phyloP scores from a whole-genome alignment of 2,797 vertebrate species.

The Falco peregrinus region DNA sequence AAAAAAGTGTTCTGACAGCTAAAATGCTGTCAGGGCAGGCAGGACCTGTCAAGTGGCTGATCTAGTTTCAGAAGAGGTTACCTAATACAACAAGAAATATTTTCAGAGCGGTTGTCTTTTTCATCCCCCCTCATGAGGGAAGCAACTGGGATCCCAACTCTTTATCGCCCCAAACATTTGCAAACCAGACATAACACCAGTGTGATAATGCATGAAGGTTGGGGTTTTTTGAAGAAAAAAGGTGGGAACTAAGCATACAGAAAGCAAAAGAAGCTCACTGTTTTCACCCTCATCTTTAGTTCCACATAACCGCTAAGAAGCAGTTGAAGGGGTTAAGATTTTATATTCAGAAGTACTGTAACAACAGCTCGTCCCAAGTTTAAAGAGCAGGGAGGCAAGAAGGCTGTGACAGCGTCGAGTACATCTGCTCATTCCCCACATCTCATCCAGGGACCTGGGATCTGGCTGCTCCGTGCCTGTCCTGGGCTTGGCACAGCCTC shows the following conservation, averaged over 20 bases:
- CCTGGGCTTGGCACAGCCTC: neutral
- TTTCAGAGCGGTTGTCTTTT: neutral
- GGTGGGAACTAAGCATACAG: neutral
- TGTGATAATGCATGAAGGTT: neutral
- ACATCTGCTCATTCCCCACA: neutral
- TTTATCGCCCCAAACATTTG: neutral
- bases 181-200: neutral
- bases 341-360: neutral
- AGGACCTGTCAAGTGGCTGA: slow-evolving; percentile 58
- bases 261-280: neutral
- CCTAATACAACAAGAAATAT: slow-evolving; percentile 21
- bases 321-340: neutral
- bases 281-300: neutral
- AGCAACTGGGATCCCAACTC: neutral
- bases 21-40: slow-evolving; percentile 51
- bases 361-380: neutral
- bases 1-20: slow-evolving; percentile 23
- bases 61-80: slow-evolving; percentile 52
- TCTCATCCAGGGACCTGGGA: neutral
- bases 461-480: neutral
- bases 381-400: neutral
- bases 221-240: neutral
- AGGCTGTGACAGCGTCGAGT: neutral
- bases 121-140: neutral
- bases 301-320: neutral